Evolutionary conservation across 2,797 vertebrate genomes (phyloP).

Genomic region (Amazonetta brasiliensis): DNA sequence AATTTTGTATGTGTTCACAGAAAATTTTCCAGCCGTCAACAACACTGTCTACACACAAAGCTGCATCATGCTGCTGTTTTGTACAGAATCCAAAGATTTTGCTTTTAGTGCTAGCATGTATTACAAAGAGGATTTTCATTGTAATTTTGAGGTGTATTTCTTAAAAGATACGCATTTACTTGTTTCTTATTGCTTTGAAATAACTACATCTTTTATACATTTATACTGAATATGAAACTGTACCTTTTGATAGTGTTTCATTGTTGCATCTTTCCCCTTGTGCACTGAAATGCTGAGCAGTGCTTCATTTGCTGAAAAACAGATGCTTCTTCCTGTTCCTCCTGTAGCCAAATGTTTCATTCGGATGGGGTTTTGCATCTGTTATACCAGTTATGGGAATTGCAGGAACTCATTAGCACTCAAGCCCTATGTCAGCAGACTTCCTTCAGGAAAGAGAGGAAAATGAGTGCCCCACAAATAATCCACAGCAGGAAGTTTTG

Average conservation of each 20-base stretch:
- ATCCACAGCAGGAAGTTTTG: constrained; percentile 12
- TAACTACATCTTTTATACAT: background rate
- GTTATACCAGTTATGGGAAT: constrained; percentile 53
- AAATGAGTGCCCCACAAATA: constrained; percentile 38
- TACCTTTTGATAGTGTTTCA: background rate
- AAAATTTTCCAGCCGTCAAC: background rate
- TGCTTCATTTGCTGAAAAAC: constrained; percentile 33
- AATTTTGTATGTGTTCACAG: background rate
- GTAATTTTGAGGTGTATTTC: background rate
- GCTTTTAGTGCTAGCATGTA: background rate
- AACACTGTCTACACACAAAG: background rate
- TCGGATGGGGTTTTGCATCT: constrained; percentile 45
- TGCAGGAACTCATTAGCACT: constrained; percentile 56
- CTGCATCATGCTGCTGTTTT: background rate
- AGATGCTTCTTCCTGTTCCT: constrained; percentile 31
- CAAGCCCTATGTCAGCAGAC: constrained; percentile 32
- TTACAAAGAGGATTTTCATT: background rate
- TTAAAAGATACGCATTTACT: background rate
- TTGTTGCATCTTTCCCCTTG: background rate
- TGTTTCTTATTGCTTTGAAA: background rate
- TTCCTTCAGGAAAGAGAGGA: constrained; percentile 5
- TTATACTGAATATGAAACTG: background rate
- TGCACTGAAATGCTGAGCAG: constrained; percentile 40
- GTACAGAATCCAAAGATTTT: background rate
- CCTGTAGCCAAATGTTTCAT: constrained; percentile 6